Evolutionary conservation across 2,888 invertebrate genomes (phyloP).

Genomic region (Erebia ligea): DNA sequence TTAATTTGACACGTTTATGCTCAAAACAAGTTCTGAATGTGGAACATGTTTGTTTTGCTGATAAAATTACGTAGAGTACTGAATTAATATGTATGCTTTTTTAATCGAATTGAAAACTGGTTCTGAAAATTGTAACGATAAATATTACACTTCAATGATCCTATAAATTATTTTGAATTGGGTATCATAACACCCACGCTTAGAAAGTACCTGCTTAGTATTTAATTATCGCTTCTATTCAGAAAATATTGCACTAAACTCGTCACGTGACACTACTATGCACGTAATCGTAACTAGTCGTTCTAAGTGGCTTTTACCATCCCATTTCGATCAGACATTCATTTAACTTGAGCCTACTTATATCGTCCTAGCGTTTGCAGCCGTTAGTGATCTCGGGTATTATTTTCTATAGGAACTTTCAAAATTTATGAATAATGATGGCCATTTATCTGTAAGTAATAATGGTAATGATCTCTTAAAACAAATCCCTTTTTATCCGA

Average conservation of each 20-base stretch:
- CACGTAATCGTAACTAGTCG: background rate
- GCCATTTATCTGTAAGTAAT: too few species aligned
- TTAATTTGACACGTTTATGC: slow-evolving; percentile 1
- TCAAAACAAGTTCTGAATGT: slow-evolving; percentile 3
- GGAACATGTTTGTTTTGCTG: slow-evolving; percentile 1
- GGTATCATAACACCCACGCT: slow-evolving; percentile 2
- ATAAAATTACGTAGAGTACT: background rate
- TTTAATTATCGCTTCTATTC: background rate
- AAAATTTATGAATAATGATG: too few species aligned
- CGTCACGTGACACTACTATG: background rate
- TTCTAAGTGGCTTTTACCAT: background rate
- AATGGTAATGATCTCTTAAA: too few species aligned
- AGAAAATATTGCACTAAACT: background rate
- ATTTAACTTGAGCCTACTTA: background rate
- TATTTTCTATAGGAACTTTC: too few species aligned
- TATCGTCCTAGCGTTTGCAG: background rate
- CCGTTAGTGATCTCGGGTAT: too few species aligned
- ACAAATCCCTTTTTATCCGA: too few species aligned
- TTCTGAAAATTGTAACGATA: slow-evolving; percentile 6
- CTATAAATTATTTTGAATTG: slow-evolving; percentile 14
- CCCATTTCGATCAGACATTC: background rate
- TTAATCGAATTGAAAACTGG: background rate
- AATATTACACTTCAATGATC: slow-evolving; percentile 13
- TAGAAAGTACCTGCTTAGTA: background rate
- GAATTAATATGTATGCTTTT: slow-evolving; percentile 8